A percentile compares a stretch with the other conserved stretches of the same genome.
Evolutionary conservation across 2,113 vertebrate species (phyloP).

Genomic region (Triplophysa tibetana): DNA sequence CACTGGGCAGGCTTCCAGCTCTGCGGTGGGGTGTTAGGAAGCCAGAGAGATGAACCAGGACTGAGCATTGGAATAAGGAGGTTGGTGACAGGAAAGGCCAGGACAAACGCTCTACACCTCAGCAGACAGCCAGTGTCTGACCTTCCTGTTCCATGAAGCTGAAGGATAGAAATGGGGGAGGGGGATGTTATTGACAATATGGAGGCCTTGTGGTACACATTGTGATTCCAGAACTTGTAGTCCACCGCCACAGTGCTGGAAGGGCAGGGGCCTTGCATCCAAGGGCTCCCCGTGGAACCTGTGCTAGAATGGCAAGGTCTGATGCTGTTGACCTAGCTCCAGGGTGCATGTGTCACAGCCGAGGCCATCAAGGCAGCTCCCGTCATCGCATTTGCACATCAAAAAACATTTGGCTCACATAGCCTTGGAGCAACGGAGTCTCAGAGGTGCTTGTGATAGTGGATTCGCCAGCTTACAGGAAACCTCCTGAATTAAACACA

Average conservation of each 20-base stretch:
- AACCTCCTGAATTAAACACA: slow-evolving; percentile 56
- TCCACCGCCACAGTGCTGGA: slow-evolving; percentile 37
- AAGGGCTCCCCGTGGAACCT: slow-evolving; percentile 62
- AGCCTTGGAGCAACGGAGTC: slow-evolving; percentile 52
- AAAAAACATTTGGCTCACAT: slow-evolving; percentile 60
- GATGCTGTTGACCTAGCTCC: slow-evolving; percentile 75
- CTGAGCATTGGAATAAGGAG: slow-evolving; percentile 12
- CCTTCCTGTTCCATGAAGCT: slow-evolving; percentile 66
- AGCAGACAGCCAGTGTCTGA: slow-evolving; percentile 69
- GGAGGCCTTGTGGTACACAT: slow-evolving; percentile 53
- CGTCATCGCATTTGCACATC: slow-evolving; percentile 73
- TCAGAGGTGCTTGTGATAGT: slow-evolving; percentile 47
- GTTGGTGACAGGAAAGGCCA: slow-evolving; percentile 63
- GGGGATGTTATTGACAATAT: slow-evolving; percentile 48
- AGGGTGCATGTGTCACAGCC: slow-evolving; percentile 70
- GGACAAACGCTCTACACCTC: slow-evolving; percentile 65
- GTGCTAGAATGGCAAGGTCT: slow-evolving; percentile 65
- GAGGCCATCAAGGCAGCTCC: slow-evolving; percentile 64
- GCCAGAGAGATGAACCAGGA: slow-evolving; percentile 11
- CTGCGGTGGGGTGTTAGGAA: not conserved
- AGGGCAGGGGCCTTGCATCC: slow-evolving; percentile 62
- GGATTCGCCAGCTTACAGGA: slow-evolving; percentile 51
- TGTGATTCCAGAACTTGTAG: slow-evolving; percentile 19
- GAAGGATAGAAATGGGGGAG: slow-evolving; percentile 56
- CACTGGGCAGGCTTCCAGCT: slow-evolving; percentile 58